Percentiles rank a stretch among this genome's conserved stretches.
Conservation (phyloP, 92 coral and sea anemone genomes). For the Parazoanthus atlanticus region DNA sequence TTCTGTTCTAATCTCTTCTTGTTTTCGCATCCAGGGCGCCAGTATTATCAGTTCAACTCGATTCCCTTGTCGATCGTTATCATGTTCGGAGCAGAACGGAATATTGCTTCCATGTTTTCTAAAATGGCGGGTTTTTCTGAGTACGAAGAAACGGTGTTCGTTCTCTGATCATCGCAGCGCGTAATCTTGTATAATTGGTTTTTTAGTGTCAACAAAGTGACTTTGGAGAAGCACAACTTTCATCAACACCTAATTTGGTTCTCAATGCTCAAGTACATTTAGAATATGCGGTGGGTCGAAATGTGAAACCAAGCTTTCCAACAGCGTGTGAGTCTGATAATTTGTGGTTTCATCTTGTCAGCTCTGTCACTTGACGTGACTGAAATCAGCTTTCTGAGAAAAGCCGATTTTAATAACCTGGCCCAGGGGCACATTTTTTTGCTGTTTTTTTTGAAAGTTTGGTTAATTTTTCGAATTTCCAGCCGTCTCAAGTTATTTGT, state of each 20-base stretch:
- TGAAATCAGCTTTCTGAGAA: not conserved
- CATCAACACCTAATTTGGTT: not conserved
- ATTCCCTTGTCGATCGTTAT: constrained; percentile 4
- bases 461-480: too few relatives aligned
- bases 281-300: constrained; percentile 31
- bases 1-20: constrained; percentile 3
- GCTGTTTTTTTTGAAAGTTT: too few relatives aligned
- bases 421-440: too few relatives aligned
- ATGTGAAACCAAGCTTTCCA: constrained; percentile 2
- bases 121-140: constrained; percentile 19
- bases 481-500: too few relatives aligned
- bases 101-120: not conserved
- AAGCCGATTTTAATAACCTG: too few relatives aligned
- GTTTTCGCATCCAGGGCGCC: not conserved
- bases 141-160: not conserved
- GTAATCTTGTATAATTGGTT: constrained; percentile 3
- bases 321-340: not conserved
- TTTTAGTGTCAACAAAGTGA: constrained; percentile 22
- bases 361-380: not conserved
- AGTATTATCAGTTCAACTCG: not conserved
- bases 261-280: not conserved
- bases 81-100: not conserved
- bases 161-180: not conserved
- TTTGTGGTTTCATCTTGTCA: not conserved
- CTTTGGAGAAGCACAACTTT: not conserved